Evolutionary conservation across 2,888 invertebrate genomes (phyloP).

Genomic region (Tortricodes alternella): DNA sequence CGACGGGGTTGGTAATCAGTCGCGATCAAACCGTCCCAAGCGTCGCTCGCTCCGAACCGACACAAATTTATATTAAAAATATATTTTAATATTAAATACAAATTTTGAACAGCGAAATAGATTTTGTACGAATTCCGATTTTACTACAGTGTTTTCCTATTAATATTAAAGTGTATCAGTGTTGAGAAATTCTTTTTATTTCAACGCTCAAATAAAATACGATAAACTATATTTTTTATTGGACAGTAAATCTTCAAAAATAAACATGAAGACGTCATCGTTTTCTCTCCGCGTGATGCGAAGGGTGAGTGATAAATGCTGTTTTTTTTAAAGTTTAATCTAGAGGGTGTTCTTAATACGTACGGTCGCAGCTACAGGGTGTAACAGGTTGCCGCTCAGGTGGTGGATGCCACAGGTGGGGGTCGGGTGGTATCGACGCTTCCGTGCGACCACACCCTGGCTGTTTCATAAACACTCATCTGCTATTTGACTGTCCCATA

Average conservation of each 20-base stretch:
- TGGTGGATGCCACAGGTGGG: conserved; percentile 61
- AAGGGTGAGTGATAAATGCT: conserved; percentile 84
- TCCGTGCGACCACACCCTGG: conserved; percentile 62
- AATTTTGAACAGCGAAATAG: conserved; percentile 42
- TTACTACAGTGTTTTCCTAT: conserved; percentile 7
- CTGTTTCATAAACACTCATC: conserved; percentile 20
- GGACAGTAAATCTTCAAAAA: conserved; percentile 48
- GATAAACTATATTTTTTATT: conserved; percentile 39
- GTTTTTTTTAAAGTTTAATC: neutral
- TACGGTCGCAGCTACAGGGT: conserved; percentile 20
- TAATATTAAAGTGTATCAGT: conserved; percentile 7
- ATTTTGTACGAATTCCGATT: conserved; percentile 24
- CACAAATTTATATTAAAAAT: conserved; percentile 40
- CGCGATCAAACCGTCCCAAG: conserved; percentile 74
- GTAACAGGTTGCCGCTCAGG: conserved; percentile 56
- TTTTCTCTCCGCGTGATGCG: conserved; percentile 90
- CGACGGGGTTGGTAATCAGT: conserved; percentile 72
- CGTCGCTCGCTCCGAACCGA: conserved; percentile 56
- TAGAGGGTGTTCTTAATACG: conserved; percentile 4
- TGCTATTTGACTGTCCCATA: conserved; percentile 6
- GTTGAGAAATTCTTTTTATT: neutral
- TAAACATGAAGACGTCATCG: conserved; percentile 90
- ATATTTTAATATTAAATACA: conserved; percentile 38
- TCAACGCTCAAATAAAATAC: conserved; percentile 21
- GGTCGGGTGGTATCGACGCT: conserved; percentile 45